Evolutionary conservation across 2,113 vertebrate genomes (phyloP).

Genomic region (Triplophysa rosa): DNA sequence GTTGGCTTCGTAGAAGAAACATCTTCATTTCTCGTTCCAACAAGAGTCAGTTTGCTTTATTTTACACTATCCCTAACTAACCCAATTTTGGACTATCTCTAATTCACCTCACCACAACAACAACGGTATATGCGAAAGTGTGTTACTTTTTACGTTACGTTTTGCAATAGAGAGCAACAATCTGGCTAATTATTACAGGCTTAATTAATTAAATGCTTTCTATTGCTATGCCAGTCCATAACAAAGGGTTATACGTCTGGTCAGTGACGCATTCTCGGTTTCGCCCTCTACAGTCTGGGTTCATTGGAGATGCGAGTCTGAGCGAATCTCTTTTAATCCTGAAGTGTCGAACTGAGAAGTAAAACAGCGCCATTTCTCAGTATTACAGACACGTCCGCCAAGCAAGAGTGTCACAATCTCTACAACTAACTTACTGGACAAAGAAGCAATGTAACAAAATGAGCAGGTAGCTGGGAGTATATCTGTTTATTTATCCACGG

Average conservation of each 20-base stretch:
- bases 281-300: constrained; percentile 7
- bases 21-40: background rate
- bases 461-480: constrained; percentile 17
- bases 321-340: constrained; percentile 2
- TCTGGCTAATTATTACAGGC: no score
- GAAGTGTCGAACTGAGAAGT: background rate
- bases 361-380: background rate
- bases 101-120: background rate
- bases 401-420: background rate
- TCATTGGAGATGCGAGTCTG: constrained; percentile 17
- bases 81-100: background rate
- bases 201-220: background rate
- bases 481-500: background rate
- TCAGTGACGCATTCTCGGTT: constrained; percentile 45
- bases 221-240: no score
- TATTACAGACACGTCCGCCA: background rate
- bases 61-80: background rate
- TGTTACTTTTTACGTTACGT: background rate
- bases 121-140: no score
- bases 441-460: background rate
- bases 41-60: background rate
- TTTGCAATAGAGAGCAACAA: no score
- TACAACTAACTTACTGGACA: background rate
- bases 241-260: constrained; percentile 23
- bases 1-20: background rate